Percentiles rank a stretch among this genome's conserved stretches.
These are phyloP conservation scores for Apodemia mormo DNA, from an alignment of 2,888 invertebrate genomes.

Conservation along the genomic window DNA sequence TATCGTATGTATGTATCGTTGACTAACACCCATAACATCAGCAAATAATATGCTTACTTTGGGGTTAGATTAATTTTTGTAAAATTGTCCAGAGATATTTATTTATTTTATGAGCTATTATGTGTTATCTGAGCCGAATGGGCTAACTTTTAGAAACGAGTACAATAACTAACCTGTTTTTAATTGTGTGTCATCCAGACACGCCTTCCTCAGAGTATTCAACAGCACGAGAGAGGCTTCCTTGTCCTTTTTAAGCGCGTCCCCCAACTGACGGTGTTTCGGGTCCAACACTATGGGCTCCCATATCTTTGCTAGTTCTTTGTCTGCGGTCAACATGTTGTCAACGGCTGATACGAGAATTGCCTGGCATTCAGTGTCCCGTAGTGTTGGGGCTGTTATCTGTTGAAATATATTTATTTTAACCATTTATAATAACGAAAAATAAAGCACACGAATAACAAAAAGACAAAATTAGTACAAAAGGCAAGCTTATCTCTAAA, in stretches of 20 bases:
- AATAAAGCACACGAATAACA: too few species aligned
- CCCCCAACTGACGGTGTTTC: conserved; percentile 2
- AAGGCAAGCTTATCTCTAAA: too few species aligned
- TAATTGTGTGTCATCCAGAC: background rate
- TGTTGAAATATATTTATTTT: background rate
- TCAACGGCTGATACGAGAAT: conserved; percentile 14
- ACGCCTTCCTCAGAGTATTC: background rate
- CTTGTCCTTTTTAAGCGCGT: background rate
- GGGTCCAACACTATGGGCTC: conserved; percentile 4
- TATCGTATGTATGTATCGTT: too few species aligned
- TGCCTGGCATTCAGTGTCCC: conserved; percentile 1
- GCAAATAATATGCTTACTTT: too few species aligned
- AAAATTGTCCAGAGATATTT: too few species aligned
- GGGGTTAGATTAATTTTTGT: too few species aligned
- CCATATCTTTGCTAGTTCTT: conserved; percentile 8
- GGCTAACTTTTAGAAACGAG: too few species aligned
- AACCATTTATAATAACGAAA: too few species aligned
- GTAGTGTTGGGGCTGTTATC: conserved; percentile 18
- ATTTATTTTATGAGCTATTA: too few species aligned
- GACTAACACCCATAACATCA: too few species aligned
- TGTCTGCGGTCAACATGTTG: background rate
- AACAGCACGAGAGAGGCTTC: background rate
- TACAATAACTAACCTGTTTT: background rate
- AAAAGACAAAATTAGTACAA: too few species aligned
- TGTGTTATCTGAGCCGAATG: too few species aligned